phyloP scores from a whole-genome alignment of 2,113 vertebrate species.

The Sarotherodon lohbergeri region DNA sequence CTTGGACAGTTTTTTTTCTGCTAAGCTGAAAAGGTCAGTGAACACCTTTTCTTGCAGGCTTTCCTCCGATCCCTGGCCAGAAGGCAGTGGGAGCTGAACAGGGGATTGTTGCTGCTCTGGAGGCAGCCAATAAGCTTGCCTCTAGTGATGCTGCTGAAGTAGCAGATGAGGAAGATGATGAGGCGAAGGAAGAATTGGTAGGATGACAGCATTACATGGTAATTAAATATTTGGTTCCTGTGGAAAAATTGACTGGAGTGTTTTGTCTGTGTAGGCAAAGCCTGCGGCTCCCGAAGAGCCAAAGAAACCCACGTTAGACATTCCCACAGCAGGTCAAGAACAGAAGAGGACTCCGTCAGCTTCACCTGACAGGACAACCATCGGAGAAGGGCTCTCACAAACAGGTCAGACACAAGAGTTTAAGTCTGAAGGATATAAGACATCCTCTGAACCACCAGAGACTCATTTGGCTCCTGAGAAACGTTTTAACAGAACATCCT shows the following conservation, averaged over 20 bases:
- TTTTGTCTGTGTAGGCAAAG: slow-evolving; percentile 30
- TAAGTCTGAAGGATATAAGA: neutral
- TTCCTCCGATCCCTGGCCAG: slow-evolving; percentile 90
- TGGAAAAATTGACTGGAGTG: accelerated
- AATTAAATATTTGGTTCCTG: accelerated
- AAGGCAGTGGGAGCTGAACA: slow-evolving; percentile 58
- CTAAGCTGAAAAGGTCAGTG: neutral
- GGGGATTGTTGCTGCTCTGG: slow-evolving; percentile 77
- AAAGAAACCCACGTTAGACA: slow-evolving; percentile 49
- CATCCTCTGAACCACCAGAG: neutral
- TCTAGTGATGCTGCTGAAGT: slow-evolving; percentile 61
- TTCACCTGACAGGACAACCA: slow-evolving; percentile 47
- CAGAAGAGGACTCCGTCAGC: slow-evolving; percentile 31
- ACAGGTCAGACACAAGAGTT: slow-evolving; percentile 40
- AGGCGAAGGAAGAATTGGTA: slow-evolving; percentile 63
- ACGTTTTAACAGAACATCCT: neutral
- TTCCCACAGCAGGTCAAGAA: slow-evolving; percentile 19
- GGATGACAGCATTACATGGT: neutral
- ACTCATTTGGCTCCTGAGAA: neutral
- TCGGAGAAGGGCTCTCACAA: slow-evolving; percentile 35
- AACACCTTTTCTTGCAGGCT: slow-evolving; percentile 70
- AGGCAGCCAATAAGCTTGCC: slow-evolving; percentile 78
- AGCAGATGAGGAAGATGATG: slow-evolving; percentile 74
- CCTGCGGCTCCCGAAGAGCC: slow-evolving; percentile 13
- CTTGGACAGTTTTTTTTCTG: neutral